phyloP scores from a whole-genome alignment of 2,797 vertebrate species.

The Protonibea diacanthus region DNA sequence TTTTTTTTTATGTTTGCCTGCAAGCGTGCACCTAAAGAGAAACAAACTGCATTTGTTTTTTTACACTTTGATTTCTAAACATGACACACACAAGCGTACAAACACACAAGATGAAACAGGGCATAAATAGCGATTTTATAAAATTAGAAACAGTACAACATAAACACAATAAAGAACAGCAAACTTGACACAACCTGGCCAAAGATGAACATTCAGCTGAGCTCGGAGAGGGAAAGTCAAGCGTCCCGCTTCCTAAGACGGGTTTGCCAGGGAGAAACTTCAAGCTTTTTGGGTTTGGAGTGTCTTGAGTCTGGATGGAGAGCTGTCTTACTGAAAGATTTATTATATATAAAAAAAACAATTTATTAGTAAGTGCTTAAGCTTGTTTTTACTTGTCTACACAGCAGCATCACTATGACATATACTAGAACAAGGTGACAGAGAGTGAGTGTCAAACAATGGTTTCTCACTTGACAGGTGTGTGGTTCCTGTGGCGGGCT shows the following conservation, averaged over 20 bases:
- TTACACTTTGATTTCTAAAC: slow-evolving; percentile 1
- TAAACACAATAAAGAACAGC: background rate
- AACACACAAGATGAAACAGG: no score
- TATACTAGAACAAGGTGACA: background rate
- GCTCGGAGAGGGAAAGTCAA: slow-evolving; percentile 84
- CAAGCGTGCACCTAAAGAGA: no score
- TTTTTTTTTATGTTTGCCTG: background rate
- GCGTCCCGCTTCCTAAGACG: slow-evolving; percentile 84
- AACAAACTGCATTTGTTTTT: no score
- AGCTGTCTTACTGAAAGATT: slow-evolving; percentile 79
- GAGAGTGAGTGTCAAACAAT: background rate
- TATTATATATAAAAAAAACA: background rate
- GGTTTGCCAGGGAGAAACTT: slow-evolving; percentile 88
- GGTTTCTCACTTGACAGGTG: slow-evolving; percentile 67
- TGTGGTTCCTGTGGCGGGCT: slow-evolving; percentile 30
- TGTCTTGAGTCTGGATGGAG: slow-evolving; percentile 87
- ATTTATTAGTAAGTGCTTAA: background rate
- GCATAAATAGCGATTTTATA: no score
- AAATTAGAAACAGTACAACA: background rate
- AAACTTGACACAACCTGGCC: slow-evolving; percentile 78
- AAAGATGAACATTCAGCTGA: slow-evolving; percentile 84
- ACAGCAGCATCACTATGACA: background rate
- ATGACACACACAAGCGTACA: background rate
- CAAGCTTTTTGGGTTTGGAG: slow-evolving; percentile 88
- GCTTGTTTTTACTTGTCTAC: background rate